A percentile compares a stretch with the other conserved stretches of the same genome.
Conservation (phyloP, 2,797 vertebrate genomes). For the Thunnus albacares region DNA sequence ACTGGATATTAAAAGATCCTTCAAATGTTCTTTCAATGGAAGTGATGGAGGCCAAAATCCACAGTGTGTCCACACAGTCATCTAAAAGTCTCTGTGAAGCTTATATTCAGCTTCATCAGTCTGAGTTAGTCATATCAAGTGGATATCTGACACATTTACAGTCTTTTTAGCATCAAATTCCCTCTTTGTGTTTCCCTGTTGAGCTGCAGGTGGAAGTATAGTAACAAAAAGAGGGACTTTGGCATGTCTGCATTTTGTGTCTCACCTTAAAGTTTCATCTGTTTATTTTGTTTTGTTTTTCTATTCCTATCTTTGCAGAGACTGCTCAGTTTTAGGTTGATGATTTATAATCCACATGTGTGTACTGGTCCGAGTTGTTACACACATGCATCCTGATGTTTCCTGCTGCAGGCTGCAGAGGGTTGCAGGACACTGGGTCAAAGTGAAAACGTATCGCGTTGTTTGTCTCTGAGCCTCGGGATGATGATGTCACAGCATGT, state of each 20-base stretch:
- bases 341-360: not conserved
- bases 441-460: conserved; percentile 30
- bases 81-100: too few relatives aligned
- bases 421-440: conserved; percentile 30
- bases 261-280: not conserved
- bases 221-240: too few relatives aligned
- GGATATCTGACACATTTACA: too few relatives aligned
- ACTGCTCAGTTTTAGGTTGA: not conserved
- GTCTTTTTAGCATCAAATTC: too few relatives aligned
- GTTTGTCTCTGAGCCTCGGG: conserved; percentile 36
- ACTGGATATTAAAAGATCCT: too few relatives aligned
- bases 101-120: too few relatives aligned
- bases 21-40: too few relatives aligned
- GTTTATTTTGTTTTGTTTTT: not conserved
- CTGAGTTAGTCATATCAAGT: too few relatives aligned
- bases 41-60: too few relatives aligned
- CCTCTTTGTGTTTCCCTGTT: too few relatives aligned
- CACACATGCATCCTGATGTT: conserved; percentile 13
- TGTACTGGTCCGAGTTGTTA: not conserved
- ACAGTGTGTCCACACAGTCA: too few relatives aligned
- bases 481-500: conserved; percentile 62
- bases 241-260: not conserved
- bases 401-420: conserved; percentile 34
- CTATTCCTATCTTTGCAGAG: not conserved
- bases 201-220: too few relatives aligned